Conservation (phyloP, 2,888 invertebrate species). For the Eledona agricola region DNA sequence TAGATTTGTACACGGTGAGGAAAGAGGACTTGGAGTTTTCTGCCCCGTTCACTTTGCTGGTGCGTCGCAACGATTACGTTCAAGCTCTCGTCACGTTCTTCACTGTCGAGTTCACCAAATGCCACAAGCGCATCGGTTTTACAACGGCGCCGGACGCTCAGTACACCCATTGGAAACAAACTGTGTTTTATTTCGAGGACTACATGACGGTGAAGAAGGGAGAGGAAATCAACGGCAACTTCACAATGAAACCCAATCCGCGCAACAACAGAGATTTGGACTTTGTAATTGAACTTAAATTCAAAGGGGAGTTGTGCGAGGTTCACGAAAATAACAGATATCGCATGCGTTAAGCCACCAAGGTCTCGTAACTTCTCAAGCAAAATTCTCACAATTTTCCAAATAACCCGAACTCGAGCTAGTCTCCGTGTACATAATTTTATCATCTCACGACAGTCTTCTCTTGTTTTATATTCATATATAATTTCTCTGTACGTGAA, state of each 20-base stretch:
- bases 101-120: constrained; percentile 99
- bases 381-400: constrained; percentile 19
- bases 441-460: too few relatives aligned
- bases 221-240: constrained; percentile 92
- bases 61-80: constrained; percentile 91
- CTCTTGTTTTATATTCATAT: too few relatives aligned
- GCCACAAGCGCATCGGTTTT: constrained; percentile 97
- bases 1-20: constrained; percentile 97
- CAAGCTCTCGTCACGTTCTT: constrained; percentile 99
- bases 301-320: constrained; percentile 88
- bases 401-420: constrained; percentile 16
- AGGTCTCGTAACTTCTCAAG: constrained; percentile 11
- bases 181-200: constrained; percentile 97
- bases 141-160: constrained; percentile 98
- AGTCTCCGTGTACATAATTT: constrained; percentile 26
- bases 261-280: constrained; percentile 97
- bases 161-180: constrained; percentile 99
- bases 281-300: constrained; percentile 91
- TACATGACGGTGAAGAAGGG: constrained; percentile 96
- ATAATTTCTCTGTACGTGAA: too few relatives aligned
- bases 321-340: constrained; percentile 87
- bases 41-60: constrained; percentile 82
- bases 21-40: constrained; percentile 93
- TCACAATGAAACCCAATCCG: constrained; percentile 94
- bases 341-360: constrained; percentile 80